Evolutionary conservation across 2,888 invertebrate genomes (phyloP).

Genomic region (Zaprionus obscuricornis): DNA sequence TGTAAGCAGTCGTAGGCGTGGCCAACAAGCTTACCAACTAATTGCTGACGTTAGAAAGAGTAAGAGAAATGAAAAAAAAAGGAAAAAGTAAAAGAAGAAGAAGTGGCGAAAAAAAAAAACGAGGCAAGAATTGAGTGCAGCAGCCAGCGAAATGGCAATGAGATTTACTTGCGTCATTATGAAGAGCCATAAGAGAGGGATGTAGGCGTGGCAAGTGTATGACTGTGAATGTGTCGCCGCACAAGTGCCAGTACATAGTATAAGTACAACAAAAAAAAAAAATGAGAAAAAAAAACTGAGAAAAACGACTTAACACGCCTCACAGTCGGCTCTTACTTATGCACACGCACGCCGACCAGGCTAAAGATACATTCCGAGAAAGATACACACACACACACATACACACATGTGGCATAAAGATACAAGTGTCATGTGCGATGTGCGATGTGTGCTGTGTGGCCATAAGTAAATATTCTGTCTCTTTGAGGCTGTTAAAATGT

Average conservation of each 20-base stretch:
- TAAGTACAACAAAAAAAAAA: no score
- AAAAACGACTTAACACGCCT: constrained; percentile 5
- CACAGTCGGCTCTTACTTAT: no score
- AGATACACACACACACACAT: constrained; percentile 5
- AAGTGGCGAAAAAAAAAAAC: not conserved
- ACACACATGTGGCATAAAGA: constrained; percentile 9
- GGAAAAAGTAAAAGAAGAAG: constrained; percentile 16
- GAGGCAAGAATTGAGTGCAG: constrained; percentile 69
- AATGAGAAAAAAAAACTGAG: not conserved
- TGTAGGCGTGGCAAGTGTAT: not conserved
- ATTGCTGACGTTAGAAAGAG: constrained; percentile 64
- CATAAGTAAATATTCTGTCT: constrained; percentile 67
- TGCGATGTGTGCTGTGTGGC: constrained; percentile 22
- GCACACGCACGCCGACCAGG: constrained; percentile 47
- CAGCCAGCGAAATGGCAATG: constrained; percentile 72
- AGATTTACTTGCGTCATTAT: constrained; percentile 73
- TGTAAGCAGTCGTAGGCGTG: constrained; percentile 22
- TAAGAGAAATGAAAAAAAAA: constrained; percentile 4
- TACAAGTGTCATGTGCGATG: constrained; percentile 33
- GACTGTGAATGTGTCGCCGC: no score
- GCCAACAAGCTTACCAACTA: constrained; percentile 53
- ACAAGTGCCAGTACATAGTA: no score
- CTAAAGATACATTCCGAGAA: constrained; percentile 24
- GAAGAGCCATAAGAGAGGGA: constrained; percentile 55
- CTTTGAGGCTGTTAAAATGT: constrained; percentile 75